phyloP scores from a whole-genome alignment of 1,140 invertebrate species.

The Micrasema minimum region DNA sequence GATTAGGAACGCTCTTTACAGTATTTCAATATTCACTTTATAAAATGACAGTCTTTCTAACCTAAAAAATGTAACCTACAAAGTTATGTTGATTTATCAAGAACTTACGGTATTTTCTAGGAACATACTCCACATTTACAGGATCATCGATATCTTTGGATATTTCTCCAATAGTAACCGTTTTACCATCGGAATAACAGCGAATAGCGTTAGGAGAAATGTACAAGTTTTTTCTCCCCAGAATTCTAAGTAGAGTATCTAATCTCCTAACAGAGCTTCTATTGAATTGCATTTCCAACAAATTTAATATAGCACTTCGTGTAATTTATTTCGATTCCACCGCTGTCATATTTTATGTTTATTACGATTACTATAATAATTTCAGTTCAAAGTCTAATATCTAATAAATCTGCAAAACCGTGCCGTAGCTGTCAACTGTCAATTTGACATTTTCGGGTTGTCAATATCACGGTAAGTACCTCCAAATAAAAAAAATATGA shows the following conservation, averaged over 20 bases:
- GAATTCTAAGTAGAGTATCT: conserved; percentile 64
- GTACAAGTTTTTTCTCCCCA: conserved; percentile 59
- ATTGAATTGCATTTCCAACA: conserved; percentile 34
- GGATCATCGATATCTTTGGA: conserved; percentile 73
- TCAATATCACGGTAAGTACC: no score
- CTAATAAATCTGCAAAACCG: neutral
- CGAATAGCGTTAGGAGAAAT: conserved; percentile 59
- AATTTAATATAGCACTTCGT: neutral
- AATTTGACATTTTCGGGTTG: no score
- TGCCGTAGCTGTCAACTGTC: no score
- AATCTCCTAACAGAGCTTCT: conserved; percentile 58
- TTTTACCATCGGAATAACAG: conserved; percentile 63
- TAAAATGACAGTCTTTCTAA: no score
- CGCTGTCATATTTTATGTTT: conserved; percentile 6
- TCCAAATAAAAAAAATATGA: no score
- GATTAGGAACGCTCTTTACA: no score
- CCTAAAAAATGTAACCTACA: no score
- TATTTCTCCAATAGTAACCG: conserved; percentile 81
- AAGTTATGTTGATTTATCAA: neutral
- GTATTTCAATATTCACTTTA: no score
- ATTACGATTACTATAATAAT: neutral
- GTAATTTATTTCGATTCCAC: neutral
- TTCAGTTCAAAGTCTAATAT: conserved; percentile 35
- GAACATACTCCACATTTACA: conserved; percentile 82
- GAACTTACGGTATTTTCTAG: conserved; percentile 83